phyloP scores from a whole-genome alignment of 2,797 vertebrate species.

The Sus cebifrons region DNA sequence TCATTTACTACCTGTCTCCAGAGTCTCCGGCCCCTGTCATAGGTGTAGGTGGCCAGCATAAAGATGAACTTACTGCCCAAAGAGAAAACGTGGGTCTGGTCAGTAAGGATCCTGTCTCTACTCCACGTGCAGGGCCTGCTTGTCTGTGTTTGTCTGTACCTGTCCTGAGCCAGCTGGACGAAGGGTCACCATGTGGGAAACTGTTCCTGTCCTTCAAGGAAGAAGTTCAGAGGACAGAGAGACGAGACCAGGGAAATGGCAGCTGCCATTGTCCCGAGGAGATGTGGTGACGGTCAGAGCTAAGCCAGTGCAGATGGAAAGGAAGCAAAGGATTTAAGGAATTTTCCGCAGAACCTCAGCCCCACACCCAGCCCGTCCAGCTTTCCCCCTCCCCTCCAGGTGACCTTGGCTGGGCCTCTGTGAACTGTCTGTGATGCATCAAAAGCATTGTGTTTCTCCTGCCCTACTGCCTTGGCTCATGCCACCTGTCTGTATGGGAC shows the following conservation, averaged over 20 bases:
- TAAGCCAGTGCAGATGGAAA: background rate
- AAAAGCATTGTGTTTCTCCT: fast-evolving
- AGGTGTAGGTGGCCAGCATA: background rate
- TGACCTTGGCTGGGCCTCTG: fast-evolving
- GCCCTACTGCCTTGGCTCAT: fast-evolving
- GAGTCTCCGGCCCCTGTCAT: background rate
- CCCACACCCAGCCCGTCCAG: fast-evolving
- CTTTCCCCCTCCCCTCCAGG: fast-evolving
- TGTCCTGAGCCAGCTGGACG: background rate
- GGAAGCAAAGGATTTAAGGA: background rate
- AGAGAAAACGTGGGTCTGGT: background rate
- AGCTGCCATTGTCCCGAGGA: background rate
- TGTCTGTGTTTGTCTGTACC: no score
- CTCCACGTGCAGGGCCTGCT: fast-evolving
- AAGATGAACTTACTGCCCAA: no score
- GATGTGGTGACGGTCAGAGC: background rate
- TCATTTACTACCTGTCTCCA: background rate
- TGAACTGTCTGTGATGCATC: fast-evolving
- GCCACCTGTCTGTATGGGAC: background rate
- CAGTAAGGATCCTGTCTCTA: background rate
- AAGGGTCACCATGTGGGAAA: fast-evolving
- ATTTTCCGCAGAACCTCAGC: background rate
- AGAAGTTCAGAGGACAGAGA: no score
- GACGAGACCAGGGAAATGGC: background rate
- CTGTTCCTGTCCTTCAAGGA: background rate